Percentiles rank a stretch among this genome's conserved stretches.
Conservation (phyloP, 2,888 invertebrate species). For the Quadroppia sp. region DNA sequence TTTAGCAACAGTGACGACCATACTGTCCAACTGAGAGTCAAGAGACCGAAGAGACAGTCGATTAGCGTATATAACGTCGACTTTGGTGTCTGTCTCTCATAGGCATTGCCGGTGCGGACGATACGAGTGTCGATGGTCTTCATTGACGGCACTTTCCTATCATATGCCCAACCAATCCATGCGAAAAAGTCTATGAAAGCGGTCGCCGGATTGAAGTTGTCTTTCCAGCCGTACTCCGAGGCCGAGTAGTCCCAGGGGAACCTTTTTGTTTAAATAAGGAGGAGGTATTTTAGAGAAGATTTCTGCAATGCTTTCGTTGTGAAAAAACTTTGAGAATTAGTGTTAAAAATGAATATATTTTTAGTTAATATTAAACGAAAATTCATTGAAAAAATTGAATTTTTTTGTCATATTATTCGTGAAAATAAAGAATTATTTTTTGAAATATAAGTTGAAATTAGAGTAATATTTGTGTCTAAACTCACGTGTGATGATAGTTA, state of each 20-base stretch:
- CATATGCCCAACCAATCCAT: neutral
- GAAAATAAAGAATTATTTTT: neutral
- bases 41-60: too few species aligned
- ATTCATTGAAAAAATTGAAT: too few species aligned
- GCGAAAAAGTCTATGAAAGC: conserved; percentile 23
- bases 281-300: too few species aligned
- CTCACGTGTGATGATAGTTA: conserved; percentile 54
- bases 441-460: neutral
- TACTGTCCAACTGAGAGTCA: too few species aligned
- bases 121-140: neutral
- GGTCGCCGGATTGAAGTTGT: neutral
- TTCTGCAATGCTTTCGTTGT: too few species aligned
- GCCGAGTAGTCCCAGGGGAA: conserved; percentile 26
- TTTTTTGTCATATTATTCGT: too few species aligned
- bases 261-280: too few species aligned
- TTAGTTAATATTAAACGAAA: too few species aligned
- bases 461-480: neutral
- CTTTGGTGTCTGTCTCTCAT: too few species aligned
- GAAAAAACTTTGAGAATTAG: too few species aligned
- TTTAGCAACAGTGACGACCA: too few species aligned
- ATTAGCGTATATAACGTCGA: neutral
- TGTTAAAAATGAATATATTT: too few species aligned
- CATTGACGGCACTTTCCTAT: neutral
- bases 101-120: neutral
- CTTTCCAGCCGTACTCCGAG: neutral